Evolutionary conservation across 2,113 vertebrate species (phyloP), one percentile per base, ranked within the genome.

Genomic region (Plecotus auritus): DNA sequence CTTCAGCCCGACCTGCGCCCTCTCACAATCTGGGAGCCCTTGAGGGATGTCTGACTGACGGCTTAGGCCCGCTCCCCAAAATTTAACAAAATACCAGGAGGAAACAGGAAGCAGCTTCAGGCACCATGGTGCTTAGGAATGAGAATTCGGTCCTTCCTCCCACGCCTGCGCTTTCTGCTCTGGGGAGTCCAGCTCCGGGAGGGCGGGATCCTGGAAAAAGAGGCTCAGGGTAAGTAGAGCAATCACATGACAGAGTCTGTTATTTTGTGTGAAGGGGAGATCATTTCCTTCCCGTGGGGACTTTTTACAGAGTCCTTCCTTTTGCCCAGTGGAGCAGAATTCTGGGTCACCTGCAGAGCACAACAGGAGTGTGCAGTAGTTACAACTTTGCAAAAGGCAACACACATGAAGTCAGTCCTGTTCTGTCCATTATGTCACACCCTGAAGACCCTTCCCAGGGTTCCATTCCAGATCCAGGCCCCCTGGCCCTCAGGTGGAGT

Each of bases 101-200:
- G 83, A 61, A 72, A 30, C 32, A 70, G 35, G 67, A 90, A 49
- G 61, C n/a, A 30, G 40, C 13, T 0, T 28, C 1, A 45, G 56
- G 17, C 35, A 5, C 42, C 16, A 0, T 4, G 22, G 22, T 5
- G 1, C n/a, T n/a, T 9, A 9, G 23, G 64, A 76, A 28, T 1
- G 4, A 14, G 8, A 26, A 30, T 10, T 1, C 13, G 17, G 9
- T n/a, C 0, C 0, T 32, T 35, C 22, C n/a, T 73, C 28, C 70
- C 37, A 30, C 1, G 1, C 74, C 84, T 40, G 7, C 0, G 11
- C 1, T 18, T 72, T 49, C 37, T 6, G 0, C 61, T 32, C 51
- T 42, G 76, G 59, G 17, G 51, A 35, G 23, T 45, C 59, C 59
- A 30, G 9, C 35, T 13, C 1, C 5, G 37, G 30, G 45, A 28